Evolutionary conservation across 2,888 invertebrate species (phyloP).

Genomic region (Drosophila eohydei): DNA sequence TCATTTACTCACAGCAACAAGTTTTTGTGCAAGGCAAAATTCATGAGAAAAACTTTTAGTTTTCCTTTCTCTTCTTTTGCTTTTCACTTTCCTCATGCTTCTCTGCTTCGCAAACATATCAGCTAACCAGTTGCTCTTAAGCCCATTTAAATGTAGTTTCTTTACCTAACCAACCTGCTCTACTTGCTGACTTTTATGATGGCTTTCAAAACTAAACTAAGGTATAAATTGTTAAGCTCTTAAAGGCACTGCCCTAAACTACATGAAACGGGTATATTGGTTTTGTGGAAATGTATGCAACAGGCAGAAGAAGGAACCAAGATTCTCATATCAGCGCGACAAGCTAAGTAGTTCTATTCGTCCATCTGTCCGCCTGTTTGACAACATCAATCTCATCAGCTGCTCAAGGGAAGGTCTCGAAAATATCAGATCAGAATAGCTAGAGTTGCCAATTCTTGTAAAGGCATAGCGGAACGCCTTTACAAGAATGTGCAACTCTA

Average conservation of each 20-base stretch:
- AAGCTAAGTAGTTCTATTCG: too few species aligned
- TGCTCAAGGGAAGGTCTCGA: too few species aligned
- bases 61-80: neutral
- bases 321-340: too few species aligned
- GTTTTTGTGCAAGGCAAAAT: neutral
- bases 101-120: neutral
- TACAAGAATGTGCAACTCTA: too few species aligned
- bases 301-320: neutral
- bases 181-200: neutral
- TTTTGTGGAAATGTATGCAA: neutral
- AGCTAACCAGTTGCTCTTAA: slow-evolving; percentile 1
- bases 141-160: neutral
- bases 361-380: too few species aligned
- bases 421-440: too few species aligned
- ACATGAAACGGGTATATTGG: neutral
- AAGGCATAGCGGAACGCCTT: too few species aligned
- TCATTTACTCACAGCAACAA: neutral
- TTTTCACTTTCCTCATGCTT: neutral
- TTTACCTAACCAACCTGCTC: neutral
- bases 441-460: too few species aligned
- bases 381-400: too few species aligned
- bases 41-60: neutral
- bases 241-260: neutral
- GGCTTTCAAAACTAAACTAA: neutral
- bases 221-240: neutral